These are phyloP conservation scores for Sarcophaga peregrina DNA, from an alignment of 1,140 invertebrate genomes.

Conservation along the genomic window DNA sequence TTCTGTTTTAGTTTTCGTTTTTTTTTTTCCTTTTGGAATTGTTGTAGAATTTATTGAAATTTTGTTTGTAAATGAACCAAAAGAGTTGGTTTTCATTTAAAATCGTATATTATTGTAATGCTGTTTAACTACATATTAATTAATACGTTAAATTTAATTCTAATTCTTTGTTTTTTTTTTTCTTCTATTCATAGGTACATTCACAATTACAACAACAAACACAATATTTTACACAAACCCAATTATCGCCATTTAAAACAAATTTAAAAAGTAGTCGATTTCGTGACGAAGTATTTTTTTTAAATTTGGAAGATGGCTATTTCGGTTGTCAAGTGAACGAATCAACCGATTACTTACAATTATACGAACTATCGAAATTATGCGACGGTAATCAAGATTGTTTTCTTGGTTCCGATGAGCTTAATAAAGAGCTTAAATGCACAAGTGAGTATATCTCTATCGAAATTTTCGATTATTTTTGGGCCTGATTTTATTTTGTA, in stretches of 20 bases:
- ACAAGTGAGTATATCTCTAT: slow-evolving; percentile 76
- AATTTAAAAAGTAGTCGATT: slow-evolving; percentile 72
- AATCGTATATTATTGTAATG: neutral
- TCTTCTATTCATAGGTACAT: slow-evolving; percentile 73
- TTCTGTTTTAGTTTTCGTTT: neutral
- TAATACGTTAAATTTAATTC: neutral
- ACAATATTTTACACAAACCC: slow-evolving; percentile 49
- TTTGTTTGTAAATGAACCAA: too few relatives aligned
- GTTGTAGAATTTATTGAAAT: neutral
- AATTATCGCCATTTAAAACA: slow-evolving; percentile 57
- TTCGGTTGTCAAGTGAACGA: slow-evolving; percentile 98
- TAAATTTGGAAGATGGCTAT: slow-evolving; percentile 96
- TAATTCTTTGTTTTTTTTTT: slow-evolving; percentile 40
- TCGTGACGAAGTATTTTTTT: slow-evolving; percentile 93
- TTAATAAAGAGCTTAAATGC: slow-evolving; percentile 89
- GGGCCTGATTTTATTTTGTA: slow-evolving; percentile 24
- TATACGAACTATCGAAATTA: slow-evolving; percentile 93
- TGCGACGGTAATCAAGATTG: slow-evolving; percentile 92
- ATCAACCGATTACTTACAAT: slow-evolving; percentile 91
- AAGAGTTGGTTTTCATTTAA: neutral
- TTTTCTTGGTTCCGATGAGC: slow-evolving; percentile 91
- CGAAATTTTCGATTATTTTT: neutral
- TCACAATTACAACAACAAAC: slow-evolving; percentile 71
- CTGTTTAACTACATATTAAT: neutral
- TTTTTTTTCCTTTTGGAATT: too few relatives aligned